These are phyloP conservation scores for Hedya salicella DNA, from an alignment of 2,888 invertebrate species.

Conservation along the genomic window DNA sequence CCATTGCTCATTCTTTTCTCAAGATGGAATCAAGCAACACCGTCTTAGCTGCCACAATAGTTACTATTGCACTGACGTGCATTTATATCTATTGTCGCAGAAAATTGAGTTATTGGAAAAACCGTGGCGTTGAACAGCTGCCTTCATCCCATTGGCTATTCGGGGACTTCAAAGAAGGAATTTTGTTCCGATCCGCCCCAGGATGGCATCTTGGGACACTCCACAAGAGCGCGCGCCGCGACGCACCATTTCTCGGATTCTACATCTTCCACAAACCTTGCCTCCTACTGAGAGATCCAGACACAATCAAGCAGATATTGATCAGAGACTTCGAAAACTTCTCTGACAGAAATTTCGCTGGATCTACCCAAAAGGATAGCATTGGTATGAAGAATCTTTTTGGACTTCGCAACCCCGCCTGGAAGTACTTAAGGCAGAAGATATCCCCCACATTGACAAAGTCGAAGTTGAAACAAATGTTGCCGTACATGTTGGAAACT, in stretches of 20 bases:
- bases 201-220: conserved; percentile 51
- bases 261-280: no score
- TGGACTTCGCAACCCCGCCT: conserved; percentile 51
- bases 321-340: conserved; percentile 50
- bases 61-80: neutral
- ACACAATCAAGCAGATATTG: conserved; percentile 52
- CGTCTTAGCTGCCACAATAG: neutral
- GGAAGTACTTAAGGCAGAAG: conserved; percentile 51
- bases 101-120: conserved; percentile 27
- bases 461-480: conserved; percentile 48
- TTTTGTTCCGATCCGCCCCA: conserved; percentile 51
- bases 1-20: neutral
- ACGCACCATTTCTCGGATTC: no score
- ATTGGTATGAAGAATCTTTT: conserved; percentile 53
- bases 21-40: neutral
- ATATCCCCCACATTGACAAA: conserved; percentile 48
- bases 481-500: conserved; percentile 50
- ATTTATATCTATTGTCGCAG: conserved; percentile 28
- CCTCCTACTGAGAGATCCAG: conserved; percentile 51
- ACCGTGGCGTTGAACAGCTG: conserved; percentile 25
- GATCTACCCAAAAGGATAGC: conserved; percentile 50
- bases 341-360: conserved; percentile 50
- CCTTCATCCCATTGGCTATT: conserved; percentile 45
- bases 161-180: conserved; percentile 52
- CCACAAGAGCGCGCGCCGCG: conserved; percentile 43